These are phyloP conservation scores for Willisornis vidua DNA, from an alignment of 2,113 vertebrate species.

Conservation along the genomic window DNA sequence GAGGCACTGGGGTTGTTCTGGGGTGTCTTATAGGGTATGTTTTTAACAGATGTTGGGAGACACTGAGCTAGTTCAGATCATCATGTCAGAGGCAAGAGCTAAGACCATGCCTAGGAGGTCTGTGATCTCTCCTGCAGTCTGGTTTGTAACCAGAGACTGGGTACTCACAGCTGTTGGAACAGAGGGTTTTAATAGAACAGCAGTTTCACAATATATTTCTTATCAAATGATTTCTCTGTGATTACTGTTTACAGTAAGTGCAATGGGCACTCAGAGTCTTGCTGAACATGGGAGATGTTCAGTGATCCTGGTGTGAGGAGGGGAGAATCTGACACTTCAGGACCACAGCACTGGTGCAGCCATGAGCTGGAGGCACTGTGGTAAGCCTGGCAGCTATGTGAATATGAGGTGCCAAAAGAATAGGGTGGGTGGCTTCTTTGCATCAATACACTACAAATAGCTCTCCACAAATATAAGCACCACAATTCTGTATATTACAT, in stretches of 20 bases:
- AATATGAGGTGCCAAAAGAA: neutral
- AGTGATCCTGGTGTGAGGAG: neutral
- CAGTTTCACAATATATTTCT: neutral
- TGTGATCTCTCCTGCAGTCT: fast-evolving
- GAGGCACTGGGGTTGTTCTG: neutral
- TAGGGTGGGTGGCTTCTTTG: neutral
- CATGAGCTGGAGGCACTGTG: neutral
- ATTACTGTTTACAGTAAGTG: neutral
- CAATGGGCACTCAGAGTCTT: neutral
- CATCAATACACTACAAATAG: neutral
- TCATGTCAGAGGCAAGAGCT: neutral
- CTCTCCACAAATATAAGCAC: neutral
- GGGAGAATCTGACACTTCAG: neutral
- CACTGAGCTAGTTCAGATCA: neutral
- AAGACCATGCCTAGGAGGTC: too few species aligned
- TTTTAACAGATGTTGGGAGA: neutral
- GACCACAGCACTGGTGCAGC: neutral
- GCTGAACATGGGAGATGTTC: neutral
- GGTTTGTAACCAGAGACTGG: too few species aligned
- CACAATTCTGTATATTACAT: neutral
- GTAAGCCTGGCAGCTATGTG: neutral
- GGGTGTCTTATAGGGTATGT: neutral
- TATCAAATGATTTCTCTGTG: neutral
- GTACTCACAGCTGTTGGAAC: neutral
- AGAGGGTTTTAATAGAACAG: neutral